Percentiles rank a stretch among this genome's conserved stretches.
phyloP scores from a whole-genome alignment of 2,797 vertebrate genomes.

The Staurois parvus region DNA sequence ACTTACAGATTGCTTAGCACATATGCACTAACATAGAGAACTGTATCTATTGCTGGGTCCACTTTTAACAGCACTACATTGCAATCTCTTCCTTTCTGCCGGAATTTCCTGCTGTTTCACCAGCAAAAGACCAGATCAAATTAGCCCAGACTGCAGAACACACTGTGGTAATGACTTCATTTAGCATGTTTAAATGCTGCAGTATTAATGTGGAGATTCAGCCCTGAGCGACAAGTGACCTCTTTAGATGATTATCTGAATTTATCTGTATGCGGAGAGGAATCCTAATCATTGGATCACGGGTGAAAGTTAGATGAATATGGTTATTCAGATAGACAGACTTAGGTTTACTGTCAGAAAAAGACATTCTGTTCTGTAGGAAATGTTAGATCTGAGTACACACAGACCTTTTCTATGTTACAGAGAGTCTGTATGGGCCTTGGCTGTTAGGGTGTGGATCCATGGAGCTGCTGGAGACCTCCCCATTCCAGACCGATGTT shows the following conservation, averaged over 20 bases:
- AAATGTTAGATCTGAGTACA: too few relatives aligned
- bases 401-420: too few relatives aligned
- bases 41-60: too few relatives aligned
- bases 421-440: too few relatives aligned
- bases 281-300: constrained; percentile 41
- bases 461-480: too few relatives aligned
- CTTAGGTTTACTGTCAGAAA: neutral
- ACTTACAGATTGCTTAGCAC: too few relatives aligned
- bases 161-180: constrained; percentile 38
- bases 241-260: constrained; percentile 31
- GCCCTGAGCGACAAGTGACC: constrained; percentile 49
- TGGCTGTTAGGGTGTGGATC: too few relatives aligned
- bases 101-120: constrained; percentile 11
- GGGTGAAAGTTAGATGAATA: neutral
- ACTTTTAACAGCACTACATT: neutral
- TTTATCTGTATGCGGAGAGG: neutral
- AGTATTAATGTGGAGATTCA: constrained; percentile 46
- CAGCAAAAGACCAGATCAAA: constrained; percentile 33
- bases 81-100: neutral
- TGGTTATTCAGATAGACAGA: neutral
- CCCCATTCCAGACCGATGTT: too few relatives aligned
- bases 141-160: constrained; percentile 31
- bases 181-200: constrained; percentile 53
- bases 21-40: too few relatives aligned
- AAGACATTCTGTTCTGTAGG: neutral